Percentiles rank a stretch among this genome's conserved stretches.
phyloP scores from a whole-genome alignment of 1,140 invertebrate species.

The Lysiphlebus fabarum region DNA sequence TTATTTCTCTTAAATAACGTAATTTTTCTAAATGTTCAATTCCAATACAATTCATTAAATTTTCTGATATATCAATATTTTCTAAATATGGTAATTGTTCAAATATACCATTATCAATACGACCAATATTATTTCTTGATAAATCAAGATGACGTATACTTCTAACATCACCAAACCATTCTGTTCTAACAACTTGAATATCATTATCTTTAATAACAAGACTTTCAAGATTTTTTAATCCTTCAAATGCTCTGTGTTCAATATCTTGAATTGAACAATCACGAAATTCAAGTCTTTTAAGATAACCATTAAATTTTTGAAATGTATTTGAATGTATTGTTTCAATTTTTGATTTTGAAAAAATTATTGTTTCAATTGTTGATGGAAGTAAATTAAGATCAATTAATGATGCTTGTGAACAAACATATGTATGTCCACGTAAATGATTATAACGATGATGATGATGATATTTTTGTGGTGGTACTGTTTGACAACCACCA shows the following conservation, averaged over 20 bases:
- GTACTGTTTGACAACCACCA: conserved; percentile 23
- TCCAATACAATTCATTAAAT: conserved; percentile 39
- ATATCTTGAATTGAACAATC: conserved; percentile 37
- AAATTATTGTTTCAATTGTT: conserved; percentile 26
- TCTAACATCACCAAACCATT: conserved; percentile 23
- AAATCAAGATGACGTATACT: conserved; percentile 32
- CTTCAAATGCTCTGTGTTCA: conserved; percentile 30
- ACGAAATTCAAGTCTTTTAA: conserved; percentile 32
- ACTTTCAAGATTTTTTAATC: conserved; percentile 27
- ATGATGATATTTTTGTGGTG: conserved; percentile 13
- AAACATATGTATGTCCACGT: conserved; percentile 19
- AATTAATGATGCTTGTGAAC: conserved; percentile 20
- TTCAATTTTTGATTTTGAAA: conserved; percentile 29
- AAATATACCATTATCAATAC: conserved; percentile 35
- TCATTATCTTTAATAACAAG: conserved; percentile 33
- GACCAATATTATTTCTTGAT: conserved; percentile 34
- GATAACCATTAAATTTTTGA: conserved; percentile 32
- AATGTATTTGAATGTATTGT: conserved; percentile 25
- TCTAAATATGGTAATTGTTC: conserved; percentile 26
- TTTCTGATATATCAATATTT: conserved; percentile 34
- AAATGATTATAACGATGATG: conserved; percentile 20
- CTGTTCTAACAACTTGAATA: conserved; percentile 24
- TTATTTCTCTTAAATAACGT: conserved; percentile 24
- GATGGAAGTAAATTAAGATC: conserved; percentile 27
- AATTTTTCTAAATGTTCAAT: conserved; percentile 32